phyloP scores from a whole-genome alignment of 2,888 invertebrate genomes.

The Rhogogaster chlorosoma region DNA sequence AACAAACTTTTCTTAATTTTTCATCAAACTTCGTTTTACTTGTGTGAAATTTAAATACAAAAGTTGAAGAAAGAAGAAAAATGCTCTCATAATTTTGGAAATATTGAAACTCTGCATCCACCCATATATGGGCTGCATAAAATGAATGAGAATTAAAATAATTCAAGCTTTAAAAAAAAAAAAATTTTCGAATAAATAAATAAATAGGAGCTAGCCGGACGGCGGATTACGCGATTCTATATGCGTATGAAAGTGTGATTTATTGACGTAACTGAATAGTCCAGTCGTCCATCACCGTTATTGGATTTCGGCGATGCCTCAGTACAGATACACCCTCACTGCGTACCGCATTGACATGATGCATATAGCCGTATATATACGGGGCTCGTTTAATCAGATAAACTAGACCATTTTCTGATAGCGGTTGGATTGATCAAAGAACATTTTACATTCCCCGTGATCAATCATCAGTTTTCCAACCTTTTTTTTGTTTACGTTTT shows the following conservation, averaged over 20 bases:
- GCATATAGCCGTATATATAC: background rate
- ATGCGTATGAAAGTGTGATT: conserved; percentile 45
- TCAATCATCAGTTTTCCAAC: background rate
- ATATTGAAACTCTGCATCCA: background rate
- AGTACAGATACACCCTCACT: conserved; percentile 30
- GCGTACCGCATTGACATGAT: conserved; percentile 22
- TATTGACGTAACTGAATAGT: conserved; percentile 47
- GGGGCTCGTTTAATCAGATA: background rate
- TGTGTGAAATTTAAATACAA: background rate
- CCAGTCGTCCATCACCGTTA: conserved; percentile 51
- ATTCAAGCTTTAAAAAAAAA: background rate
- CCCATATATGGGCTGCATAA: background rate
- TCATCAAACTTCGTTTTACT: background rate
- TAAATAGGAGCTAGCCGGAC: background rate
- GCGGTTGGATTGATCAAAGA: background rate
- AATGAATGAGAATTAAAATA: background rate
- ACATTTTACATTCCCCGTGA: background rate
- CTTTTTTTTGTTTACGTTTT: background rate
- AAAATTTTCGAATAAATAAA: background rate
- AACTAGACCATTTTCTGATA: background rate
- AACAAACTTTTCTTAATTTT: background rate
- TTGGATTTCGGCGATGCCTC: conserved; percentile 42
- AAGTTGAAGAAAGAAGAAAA: background rate
- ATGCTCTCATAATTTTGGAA: too few species aligned
- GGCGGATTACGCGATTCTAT: conserved; percentile 1